Percentiles rank a stretch among this genome's conserved stretches.
Conservation (phyloP, 2,888 invertebrate species). For the Cerastoderma edule region DNA sequence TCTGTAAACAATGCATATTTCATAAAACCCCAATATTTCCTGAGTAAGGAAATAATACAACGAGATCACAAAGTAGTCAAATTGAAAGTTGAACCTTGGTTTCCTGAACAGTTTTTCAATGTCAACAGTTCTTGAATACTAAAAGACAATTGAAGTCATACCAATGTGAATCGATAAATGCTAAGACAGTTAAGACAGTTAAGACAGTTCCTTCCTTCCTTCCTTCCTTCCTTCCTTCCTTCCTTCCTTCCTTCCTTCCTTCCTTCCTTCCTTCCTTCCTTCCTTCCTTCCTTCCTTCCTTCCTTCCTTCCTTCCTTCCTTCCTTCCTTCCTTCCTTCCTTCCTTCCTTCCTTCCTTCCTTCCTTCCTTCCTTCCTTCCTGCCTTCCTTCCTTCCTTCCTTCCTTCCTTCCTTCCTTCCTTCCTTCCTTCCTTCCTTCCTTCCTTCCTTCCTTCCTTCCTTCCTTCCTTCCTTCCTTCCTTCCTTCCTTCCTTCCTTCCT, state of each 20-base stretch:
- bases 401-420: neutral
- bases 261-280: neutral
- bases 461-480: neutral
- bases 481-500: neutral
- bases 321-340: neutral
- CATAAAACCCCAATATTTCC: no score
- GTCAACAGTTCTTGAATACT: no score
- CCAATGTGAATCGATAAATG: no score
- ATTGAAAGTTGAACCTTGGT: no score
- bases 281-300: neutral
- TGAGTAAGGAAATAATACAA: no score
- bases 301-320: neutral
- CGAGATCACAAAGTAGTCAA: no score
- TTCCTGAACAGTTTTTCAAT: no score
- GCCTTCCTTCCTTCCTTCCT: neutral
- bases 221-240: neutral
- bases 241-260: neutral
- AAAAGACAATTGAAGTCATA: no score
- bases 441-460: neutral
- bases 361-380: neutral
- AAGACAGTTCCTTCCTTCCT: no score
- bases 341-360: neutral
- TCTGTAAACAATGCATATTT: no score
- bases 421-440: neutral
- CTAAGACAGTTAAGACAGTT: no score